A percentile compares a stretch with the other conserved stretches of the same genome.
phyloP scores from a whole-genome alignment of 2,888 invertebrate genomes.

The Scelioninae gen. 2 region DNA sequence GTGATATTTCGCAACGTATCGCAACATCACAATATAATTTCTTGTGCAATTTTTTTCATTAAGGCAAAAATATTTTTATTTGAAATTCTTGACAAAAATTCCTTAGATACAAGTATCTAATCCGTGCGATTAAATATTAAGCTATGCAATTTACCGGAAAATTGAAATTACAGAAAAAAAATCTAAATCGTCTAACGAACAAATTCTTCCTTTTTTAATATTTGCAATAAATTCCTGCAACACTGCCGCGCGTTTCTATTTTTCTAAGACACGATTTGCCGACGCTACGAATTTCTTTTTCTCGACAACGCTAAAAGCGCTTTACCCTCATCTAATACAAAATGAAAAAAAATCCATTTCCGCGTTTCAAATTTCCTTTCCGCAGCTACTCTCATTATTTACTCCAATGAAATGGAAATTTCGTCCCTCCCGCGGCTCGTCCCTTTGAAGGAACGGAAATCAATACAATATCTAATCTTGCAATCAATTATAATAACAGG shows the following conservation, averaged over 20 bases:
- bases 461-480: constrained; percentile 30
- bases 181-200: background rate
- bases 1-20: no score
- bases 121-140: no score
- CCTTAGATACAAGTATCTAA: no score
- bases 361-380: constrained; percentile 16
- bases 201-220: constrained; percentile 9
- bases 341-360: constrained; percentile 12
- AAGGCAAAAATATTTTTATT: no score
- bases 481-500: constrained; percentile 44
- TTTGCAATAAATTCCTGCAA: constrained; percentile 7
- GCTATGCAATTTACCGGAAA: no score
- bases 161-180: background rate
- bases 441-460: background rate
- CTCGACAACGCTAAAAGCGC: constrained; percentile 8
- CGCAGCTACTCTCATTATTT: constrained; percentile 18
- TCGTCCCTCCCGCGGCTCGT: background rate
- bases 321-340: constrained; percentile 7
- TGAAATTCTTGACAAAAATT: no score
- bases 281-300: no score
- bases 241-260: constrained; percentile 2
- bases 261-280: background rate
- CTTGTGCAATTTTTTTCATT: no score
- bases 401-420: constrained; percentile 36
- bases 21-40: no score